Percentiles rank a stretch among this genome's conserved stretches.
phyloP scores from a whole-genome alignment of 2,888 invertebrate species.

The Euzetes globulus region DNA sequence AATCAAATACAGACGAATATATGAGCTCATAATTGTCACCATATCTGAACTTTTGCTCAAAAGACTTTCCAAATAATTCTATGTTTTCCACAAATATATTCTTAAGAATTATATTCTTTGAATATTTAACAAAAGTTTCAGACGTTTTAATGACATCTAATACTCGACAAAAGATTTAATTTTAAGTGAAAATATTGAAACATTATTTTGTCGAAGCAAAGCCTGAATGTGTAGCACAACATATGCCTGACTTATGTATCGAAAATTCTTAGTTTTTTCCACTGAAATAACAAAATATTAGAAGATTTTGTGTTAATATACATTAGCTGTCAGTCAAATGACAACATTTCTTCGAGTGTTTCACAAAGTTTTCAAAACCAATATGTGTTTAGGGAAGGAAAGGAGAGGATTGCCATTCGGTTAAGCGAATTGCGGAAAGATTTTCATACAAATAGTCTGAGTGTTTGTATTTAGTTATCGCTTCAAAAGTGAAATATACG shows the following conservation, averaged over 20 bases:
- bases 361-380: neutral
- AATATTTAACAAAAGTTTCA: no score
- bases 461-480: neutral
- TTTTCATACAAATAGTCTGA: neutral
- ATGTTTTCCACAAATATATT: no score
- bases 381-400: neutral
- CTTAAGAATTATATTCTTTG: no score
- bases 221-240: neutral
- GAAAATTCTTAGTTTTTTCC: neutral
- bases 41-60: no score
- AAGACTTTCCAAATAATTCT: no score
- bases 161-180: no score
- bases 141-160: no score
- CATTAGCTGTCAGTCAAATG: slow-evolving; percentile 8
- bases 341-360: neutral
- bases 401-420: neutral
- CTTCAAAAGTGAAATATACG: neutral
- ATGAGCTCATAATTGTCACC: no score
- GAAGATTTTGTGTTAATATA: slow-evolving; percentile 1
- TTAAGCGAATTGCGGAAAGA: neutral
- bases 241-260: slow-evolving; percentile 1
- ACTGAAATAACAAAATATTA: neutral
- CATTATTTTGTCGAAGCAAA: no score
- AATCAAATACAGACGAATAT: no score
- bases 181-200: no score